Evolutionary conservation across 1,140 invertebrate species (phyloP).

Genomic region (Drosophila truncata): DNA sequence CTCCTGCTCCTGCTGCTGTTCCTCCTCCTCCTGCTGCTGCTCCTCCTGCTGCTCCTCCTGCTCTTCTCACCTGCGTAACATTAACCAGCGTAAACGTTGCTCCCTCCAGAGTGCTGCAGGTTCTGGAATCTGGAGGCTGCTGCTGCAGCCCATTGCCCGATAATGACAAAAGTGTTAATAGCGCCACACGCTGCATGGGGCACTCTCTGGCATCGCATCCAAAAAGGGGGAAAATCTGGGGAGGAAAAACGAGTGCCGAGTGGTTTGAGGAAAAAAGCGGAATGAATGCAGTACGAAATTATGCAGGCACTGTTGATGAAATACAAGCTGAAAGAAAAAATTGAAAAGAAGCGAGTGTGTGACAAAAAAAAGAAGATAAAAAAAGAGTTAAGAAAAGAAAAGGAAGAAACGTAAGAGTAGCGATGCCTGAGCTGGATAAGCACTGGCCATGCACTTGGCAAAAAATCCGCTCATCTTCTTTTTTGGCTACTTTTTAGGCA

Average conservation of each 20-base stretch:
- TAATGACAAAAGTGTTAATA: conserved; percentile 84
- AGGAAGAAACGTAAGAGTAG: conserved; percentile 23
- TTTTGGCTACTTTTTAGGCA: background rate
- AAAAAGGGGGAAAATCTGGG: conserved; percentile 4
- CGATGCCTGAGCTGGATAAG: conserved; percentile 45
- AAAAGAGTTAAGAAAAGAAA: conserved; percentile 7
- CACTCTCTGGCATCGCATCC: conserved; percentile 22
- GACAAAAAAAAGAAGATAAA: conserved; percentile 1
- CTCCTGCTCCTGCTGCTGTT: background rate
- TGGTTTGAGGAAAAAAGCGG: background rate
- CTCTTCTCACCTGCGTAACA: conserved; percentile 50
- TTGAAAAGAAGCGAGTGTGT: conserved; percentile 46
- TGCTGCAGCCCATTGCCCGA: conserved; percentile 35
- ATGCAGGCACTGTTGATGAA: conserved; percentile 77
- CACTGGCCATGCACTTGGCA: conserved; percentile 8
- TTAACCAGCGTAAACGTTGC: conserved; percentile 26
- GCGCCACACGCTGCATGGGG: conserved; percentile 71
- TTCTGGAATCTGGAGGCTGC: conserved; percentile 3
- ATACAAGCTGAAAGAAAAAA: conserved; percentile 63
- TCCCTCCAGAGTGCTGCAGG: conserved; percentile 1
- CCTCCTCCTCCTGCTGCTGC: too few species aligned
- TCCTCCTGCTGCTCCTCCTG: background rate
- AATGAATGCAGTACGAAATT: conserved; percentile 68
- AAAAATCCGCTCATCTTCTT: too few species aligned
- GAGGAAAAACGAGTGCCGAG: background rate